Base-by-base conservation (phyloP, 2,113 vertebrate genomes). In the Clarias batrachus region DNA sequence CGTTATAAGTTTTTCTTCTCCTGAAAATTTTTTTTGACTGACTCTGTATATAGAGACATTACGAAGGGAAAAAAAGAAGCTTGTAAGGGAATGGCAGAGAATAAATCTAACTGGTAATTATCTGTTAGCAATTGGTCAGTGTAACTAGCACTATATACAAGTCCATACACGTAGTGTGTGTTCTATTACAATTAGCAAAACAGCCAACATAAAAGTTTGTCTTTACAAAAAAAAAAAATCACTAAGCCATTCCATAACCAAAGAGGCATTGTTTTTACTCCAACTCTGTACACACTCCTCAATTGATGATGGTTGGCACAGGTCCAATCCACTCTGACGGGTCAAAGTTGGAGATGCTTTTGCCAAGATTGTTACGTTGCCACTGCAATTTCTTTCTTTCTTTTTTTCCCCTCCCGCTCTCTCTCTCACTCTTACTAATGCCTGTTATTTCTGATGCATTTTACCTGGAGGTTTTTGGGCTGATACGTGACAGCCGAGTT, bases 381-480 rank as follows among this genome's bases (percentile, higher is more conserved):
- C 30, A 27, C 65, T 60, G 63, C 54, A 70, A 73, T 71, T 78
- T 56, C 19, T 52, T 0, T 77, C 16, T 37, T 16, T 65, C 37
- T 68, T 9, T 37, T 56, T 37, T 17, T 68, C 4, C 27, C 25
- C 13, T 11, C 21, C 68, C 57, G 8, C 74, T 57, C n/a, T 48
- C 9, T 60, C 71, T 37, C 68, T 19, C 37, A 23, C 71, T 4
- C 33, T 41, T 33, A 1, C 37, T 80, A 82, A 87, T 83, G 70
- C 30, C 86, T 83, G 60, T 87, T 83, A 87, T 87, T 87, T 83
- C 71, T 25, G 81, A 68, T 41, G 71, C 80, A 87, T 83, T 87
- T 77, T 27, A 57, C 81, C 77, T 30, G 23, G 16, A 13, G 52
- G 17, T 54, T 77, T 52, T 59, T 0, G 10, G 80, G 27, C 71